Evolutionary conservation across 2,113 vertebrate species (phyloP), one percentile per base, ranked within the genome.

Genomic region (Junco hyemalis): DNA sequence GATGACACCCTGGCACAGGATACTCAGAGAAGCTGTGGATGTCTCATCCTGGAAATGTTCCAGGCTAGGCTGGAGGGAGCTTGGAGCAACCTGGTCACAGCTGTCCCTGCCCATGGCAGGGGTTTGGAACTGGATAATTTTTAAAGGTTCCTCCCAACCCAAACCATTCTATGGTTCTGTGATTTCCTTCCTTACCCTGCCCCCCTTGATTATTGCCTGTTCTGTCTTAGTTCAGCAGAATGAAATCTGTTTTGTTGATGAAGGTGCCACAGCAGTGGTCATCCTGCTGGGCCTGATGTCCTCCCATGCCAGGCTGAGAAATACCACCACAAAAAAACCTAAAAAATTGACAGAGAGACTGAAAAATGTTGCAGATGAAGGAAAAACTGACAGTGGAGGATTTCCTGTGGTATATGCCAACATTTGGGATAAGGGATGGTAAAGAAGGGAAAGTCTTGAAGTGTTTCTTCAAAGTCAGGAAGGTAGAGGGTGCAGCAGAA

Each of bases 221-320:
- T 82, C 64, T 78, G 57, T 25, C 24, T 45, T n/a, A 45, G 35
- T 24, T 64, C 8, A 36, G 23, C 33, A 63, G 50, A 50, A 90
- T 29, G 7, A 79, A 92, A 4, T 23, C 6, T 22, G 7, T 56
- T 64, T 50, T 56, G 8, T 13, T 0, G 0, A 21, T 15, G 35
- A 63, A 79, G 65, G 44, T 24, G 29, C 14, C 4, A 3, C 1
- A 8, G 33, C 18, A 15, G 15, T 4, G 47, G 21, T 21, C 17
- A 23, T 23, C 60, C 42, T 14, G 5, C 29, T 23, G 35, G 31
- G 35, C 42, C 9, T 12, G 19, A 15, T 35, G 36, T 36, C 50
- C 51, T 42, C 28, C n/a, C 56, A 10, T 2, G 5, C 21, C 1
- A 2, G 45, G 40, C n/a, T 78, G 54, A 42, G 23, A 65, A 54